Evolutionary conservation across 2,888 invertebrate genomes (phyloP), one percentile per base, ranked within the genome.

Genomic region (Alitta virens): DNA sequence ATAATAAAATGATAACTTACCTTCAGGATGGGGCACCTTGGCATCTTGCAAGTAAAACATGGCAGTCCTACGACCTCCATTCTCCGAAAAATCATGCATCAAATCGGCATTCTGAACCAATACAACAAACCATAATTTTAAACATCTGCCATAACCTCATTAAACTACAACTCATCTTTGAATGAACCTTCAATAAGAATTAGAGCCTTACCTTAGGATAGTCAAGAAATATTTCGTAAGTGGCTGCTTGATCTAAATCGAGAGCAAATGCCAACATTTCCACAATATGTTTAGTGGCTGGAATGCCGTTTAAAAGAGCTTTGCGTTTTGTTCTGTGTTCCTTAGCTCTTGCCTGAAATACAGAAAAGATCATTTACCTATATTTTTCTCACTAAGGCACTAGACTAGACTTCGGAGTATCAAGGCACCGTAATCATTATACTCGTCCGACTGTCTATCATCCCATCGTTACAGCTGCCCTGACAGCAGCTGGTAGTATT

Each of bases 141-240:
- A 7, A 7, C 7, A 33, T 33, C 12, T 33, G 12, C 12, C 33
- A 33, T 33, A n/a, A n/a, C n/a, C n/a, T n/a, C n/a, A n/a, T 33
- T 33, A 7, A 33, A 33, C 49, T 9, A 49, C n/a, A 49, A 49
- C 9, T n/a, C 3, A 18, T 49, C n/a, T n/a, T n/a, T n/a, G n/a
- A 50, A 50, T 50, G 9, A 50, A 9, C 23, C n/a, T n/a, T 54
- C 12, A 33, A 18, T 38, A n/a, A 2, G 27, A 38, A 23, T 18
- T 25, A 16, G n/a, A n/a, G n/a, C 23, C 63, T 63, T 12, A 87
- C 86, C 60, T 84, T 75, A 61, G 88, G 87, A 53, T 86, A 86
- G 79, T 92, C 92, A 59, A 86, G 85, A 3, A 90, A 84, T 56
- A 90, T 90, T 62, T 90, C 90, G 80, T 89, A 83, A 1, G 90